phyloP scores from a whole-genome alignment of 2,888 invertebrate genomes.

The Anaspis maculata region DNA sequence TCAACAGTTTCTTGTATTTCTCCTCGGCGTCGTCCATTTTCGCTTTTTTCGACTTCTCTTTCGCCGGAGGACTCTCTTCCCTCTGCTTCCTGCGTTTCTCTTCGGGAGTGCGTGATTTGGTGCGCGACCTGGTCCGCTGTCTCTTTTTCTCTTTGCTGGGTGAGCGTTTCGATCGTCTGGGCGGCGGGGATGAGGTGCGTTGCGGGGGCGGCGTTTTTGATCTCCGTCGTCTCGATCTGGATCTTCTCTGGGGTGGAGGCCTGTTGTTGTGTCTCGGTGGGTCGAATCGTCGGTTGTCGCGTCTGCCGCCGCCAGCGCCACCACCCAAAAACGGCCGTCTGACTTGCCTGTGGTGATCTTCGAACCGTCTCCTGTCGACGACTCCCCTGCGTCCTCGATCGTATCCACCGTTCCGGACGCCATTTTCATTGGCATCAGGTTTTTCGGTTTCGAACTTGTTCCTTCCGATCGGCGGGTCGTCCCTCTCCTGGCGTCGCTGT shows the following conservation, averaged over 20 bases:
- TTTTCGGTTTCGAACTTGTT: constrained; percentile 38
- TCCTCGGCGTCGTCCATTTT: constrained; percentile 33
- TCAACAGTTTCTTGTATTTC: constrained; percentile 38
- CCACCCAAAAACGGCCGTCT: constrained; percentile 11
- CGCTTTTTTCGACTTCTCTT: constrained; percentile 19
- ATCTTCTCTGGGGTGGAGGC: constrained; percentile 23
- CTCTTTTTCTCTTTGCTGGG: constrained; percentile 16
- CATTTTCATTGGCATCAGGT: constrained; percentile 16
- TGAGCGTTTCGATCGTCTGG: constrained; percentile 13
- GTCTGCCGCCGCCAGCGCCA: too few relatives aligned
- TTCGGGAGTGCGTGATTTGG: constrained; percentile 17
- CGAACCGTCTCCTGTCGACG: constrained; percentile 9
- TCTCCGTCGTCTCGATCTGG: constrained; percentile 28
- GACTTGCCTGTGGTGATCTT: constrained; percentile 10
- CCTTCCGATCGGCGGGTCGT: constrained; percentile 25
- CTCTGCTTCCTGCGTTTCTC: constrained; percentile 11
- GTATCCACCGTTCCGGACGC: constrained; percentile 13
- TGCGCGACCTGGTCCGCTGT: constrained; percentile 15
- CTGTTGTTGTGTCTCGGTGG: constrained; percentile 8
- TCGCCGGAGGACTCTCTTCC: constrained; percentile 7
- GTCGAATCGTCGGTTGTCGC: constrained; percentile 14
- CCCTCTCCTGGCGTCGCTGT: constrained; percentile 14
- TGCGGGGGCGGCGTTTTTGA: too few relatives aligned
- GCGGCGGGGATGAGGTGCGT: too few relatives aligned
- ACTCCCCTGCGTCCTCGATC: constrained; percentile 12